A percentile compares a stretch with the other conserved stretches of the same genome.
Conservation (phyloP, 2,797 vertebrate species). For the Anabacerthia variegaticeps region DNA sequence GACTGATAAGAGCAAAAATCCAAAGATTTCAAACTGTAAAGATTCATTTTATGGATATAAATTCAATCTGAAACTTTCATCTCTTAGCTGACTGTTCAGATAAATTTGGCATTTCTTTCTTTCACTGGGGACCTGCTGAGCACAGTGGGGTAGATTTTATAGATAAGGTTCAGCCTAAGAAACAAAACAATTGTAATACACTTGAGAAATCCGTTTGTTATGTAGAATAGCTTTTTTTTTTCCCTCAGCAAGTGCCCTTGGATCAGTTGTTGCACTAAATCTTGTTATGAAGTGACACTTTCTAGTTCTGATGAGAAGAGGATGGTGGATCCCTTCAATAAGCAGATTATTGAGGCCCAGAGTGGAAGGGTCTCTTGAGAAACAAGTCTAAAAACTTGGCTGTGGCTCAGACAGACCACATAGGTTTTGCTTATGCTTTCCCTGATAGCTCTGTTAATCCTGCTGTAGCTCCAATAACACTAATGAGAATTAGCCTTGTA, state of each 20-base stretch:
- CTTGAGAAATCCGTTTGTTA: conserved; percentile 16
- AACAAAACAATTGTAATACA: neutral
- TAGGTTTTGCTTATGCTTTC: neutral
- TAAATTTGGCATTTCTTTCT: conserved; percentile 14
- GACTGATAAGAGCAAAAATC: neutral
- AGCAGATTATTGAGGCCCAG: neutral
- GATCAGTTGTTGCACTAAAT: neutral
- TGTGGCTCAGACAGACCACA: neutral
- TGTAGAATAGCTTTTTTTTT: neutral
- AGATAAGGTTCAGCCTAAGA: neutral
- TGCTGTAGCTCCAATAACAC: neutral
- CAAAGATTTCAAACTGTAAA: neutral
- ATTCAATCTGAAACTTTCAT: neutral
- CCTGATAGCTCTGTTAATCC: neutral
- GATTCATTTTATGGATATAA: neutral
- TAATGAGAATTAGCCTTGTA: conserved; percentile 26
- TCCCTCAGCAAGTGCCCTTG: neutral
- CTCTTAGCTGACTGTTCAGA: neutral
- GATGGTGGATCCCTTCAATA: neutral
- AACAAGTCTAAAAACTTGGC: neutral
- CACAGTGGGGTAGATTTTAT: neutral
- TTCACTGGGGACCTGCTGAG: neutral
- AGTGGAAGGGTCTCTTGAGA: neutral
- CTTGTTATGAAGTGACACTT: neutral
- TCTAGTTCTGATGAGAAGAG: neutral